These are phyloP conservation scores for Orussus abietinus DNA, from an alignment of 1,140 invertebrate genomes.

Conservation along the genomic window DNA sequence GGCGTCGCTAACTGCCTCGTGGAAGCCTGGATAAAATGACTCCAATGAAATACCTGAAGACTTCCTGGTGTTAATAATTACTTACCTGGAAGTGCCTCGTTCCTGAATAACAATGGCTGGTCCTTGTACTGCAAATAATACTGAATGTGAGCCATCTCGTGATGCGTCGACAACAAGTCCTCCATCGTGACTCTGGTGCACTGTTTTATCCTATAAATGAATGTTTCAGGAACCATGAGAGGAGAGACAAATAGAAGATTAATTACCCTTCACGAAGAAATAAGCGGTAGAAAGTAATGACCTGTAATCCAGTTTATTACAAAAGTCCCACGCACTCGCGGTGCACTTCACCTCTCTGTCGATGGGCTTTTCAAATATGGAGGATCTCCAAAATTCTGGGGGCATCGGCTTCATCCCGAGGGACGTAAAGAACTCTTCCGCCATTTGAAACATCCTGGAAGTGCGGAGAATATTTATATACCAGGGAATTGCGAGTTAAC, in stretches of 20 bases:
- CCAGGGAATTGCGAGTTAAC: not conserved
- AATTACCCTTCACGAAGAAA: not conserved
- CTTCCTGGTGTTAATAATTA: not conserved
- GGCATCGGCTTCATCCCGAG: conserved; percentile 74
- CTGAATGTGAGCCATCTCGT: conserved; percentile 82
- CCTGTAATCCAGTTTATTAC: conserved; percentile 77
- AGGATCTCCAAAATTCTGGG: conserved; percentile 76
- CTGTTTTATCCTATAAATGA: conserved; percentile 75
- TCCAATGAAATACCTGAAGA: not conserved
- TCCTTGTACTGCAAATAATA: conserved; percentile 80
- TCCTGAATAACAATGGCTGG: conserved; percentile 69
- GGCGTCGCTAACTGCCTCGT: conserved; percentile 85
- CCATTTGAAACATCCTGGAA: conserved; percentile 72
- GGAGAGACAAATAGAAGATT: conserved; percentile 3
- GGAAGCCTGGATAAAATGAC: conserved; percentile 62
- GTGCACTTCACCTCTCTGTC: conserved; percentile 76
- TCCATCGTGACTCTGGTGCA: conserved; percentile 81
- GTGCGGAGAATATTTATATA: conserved; percentile 6
- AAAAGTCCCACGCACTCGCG: conserved; percentile 86
- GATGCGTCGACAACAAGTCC: conserved; percentile 76
- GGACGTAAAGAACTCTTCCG: conserved; percentile 78
- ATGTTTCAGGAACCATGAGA: no score
- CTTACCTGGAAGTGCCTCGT: conserved; percentile 74
- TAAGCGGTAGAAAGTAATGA: conserved; percentile 35
- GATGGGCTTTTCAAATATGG: conserved; percentile 68